phyloP scores from a whole-genome alignment of 2,888 invertebrate genomes.

The Hypena proboscidalis region DNA sequence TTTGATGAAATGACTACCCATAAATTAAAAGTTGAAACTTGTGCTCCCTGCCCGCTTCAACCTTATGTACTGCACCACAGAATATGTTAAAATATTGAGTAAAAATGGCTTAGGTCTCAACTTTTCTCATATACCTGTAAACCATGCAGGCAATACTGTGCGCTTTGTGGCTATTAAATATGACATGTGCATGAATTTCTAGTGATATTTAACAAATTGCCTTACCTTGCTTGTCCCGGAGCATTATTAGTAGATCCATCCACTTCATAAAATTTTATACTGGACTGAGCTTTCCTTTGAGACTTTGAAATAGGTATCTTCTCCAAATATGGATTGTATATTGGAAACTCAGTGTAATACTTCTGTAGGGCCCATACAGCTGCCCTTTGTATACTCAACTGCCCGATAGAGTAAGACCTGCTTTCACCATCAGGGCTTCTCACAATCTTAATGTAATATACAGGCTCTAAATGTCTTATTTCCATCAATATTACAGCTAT shows the following conservation, averaged over 20 bases:
- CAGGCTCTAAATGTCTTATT: constrained; percentile 95
- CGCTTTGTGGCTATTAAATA: too few species aligned
- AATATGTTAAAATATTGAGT: too few species aligned
- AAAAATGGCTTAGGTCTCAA: too few species aligned
- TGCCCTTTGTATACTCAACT: constrained; percentile 97
- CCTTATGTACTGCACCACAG: too few species aligned
- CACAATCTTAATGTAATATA: constrained; percentile 95
- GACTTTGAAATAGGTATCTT: constrained; percentile 95
- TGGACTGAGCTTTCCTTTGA: constrained; percentile 90
- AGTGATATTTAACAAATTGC: constrained; percentile 8
- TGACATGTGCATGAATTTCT: too few species aligned
- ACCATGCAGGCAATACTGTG: too few species aligned
- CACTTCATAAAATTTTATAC: constrained; percentile 99
- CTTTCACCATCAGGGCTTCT: constrained; percentile 98
- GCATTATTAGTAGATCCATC: constrained; percentile 91
- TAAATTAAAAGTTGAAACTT: too few species aligned
- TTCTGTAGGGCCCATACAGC: constrained; percentile 97
- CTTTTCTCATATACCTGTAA: too few species aligned
- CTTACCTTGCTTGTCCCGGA: constrained; percentile 88
- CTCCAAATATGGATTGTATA: constrained; percentile 98
- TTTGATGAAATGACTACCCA: too few species aligned
- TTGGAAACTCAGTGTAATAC: constrained; percentile 98
- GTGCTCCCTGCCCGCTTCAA: too few species aligned
- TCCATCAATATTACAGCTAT: constrained; percentile 97
- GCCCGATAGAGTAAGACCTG: constrained; percentile 94